Conservation (phyloP, 2,888 invertebrate genomes). For the Zygothrica quintamaculata region DNA sequence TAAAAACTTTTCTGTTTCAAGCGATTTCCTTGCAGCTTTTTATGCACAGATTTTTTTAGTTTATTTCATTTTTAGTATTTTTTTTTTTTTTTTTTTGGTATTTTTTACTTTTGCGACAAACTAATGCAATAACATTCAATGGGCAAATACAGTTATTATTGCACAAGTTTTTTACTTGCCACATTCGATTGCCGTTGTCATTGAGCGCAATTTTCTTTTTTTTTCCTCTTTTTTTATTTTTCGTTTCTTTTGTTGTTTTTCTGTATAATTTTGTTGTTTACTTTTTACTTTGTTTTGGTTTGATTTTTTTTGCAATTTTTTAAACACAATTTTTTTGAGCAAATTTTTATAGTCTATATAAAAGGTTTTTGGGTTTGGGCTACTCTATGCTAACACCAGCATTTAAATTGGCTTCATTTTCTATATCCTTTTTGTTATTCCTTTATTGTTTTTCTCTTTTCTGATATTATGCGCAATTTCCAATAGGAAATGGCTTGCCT, state of each 20-base stretch:
- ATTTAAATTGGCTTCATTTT: too few species aligned
- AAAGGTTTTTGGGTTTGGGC: conserved; percentile 58
- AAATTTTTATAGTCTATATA: conserved; percentile 68
- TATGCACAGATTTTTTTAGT: conserved; percentile 10
- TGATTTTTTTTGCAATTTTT: too few species aligned
- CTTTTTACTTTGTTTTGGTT: conserved; percentile 68
- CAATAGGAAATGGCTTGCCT: conserved; percentile 23
- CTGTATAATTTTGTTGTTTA: conserved; percentile 58
- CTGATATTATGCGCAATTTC: conserved; percentile 44
- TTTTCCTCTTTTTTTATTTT: not conserved
- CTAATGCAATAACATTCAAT: conserved; percentile 79
- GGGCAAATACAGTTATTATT: conserved; percentile 74
- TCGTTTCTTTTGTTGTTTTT: not conserved
- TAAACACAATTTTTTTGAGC: too few species aligned
- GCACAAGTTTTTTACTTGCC: conserved; percentile 35
- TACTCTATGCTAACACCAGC: too few species aligned
- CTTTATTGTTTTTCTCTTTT: conserved; percentile 13
- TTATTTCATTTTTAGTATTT: too few species aligned
- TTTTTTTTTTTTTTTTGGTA: conserved; percentile 23
- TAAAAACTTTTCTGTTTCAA: conserved; percentile 54
- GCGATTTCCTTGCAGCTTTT: conserved; percentile 22
- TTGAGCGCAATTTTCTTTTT: conserved; percentile 47
- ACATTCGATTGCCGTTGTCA: conserved; percentile 34
- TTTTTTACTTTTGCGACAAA: conserved; percentile 40
- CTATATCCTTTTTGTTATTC: too few species aligned